A percentile compares a stretch with the other conserved stretches of the same genome.
phyloP scores from a whole-genome alignment of 1,140 invertebrate genomes.

The Penaeus japonicus region DNA sequence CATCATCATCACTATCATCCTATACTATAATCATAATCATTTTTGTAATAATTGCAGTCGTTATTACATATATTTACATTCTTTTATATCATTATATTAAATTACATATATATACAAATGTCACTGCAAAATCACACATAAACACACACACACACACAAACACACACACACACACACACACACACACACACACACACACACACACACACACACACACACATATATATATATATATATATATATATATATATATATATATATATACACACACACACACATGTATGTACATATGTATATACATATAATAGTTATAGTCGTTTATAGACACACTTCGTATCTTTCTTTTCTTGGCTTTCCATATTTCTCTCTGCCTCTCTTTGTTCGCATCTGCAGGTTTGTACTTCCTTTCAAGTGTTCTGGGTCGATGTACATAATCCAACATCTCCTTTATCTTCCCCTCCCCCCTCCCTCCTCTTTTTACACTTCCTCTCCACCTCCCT shows the following conservation, averaged over 20 bases:
- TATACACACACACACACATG: background rate
- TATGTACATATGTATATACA: background rate
- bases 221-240: background rate
- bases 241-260: slow-evolving; percentile 6
- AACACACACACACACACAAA: background rate
- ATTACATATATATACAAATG: background rate
- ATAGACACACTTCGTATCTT: background rate
- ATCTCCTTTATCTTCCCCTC: background rate
- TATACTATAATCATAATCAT: background rate
- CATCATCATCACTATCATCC: background rate
- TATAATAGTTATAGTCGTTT: background rate
- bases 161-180: background rate
- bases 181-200: background rate
- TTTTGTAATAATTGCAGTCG: background rate
- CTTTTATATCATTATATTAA: background rate
- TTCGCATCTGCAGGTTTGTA: no score
- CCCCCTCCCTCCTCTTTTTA: background rate
- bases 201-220: background rate
- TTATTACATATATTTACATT: background rate
- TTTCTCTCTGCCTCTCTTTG: no score
- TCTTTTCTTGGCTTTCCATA: no score
- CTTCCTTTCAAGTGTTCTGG: no score
- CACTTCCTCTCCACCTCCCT: background rate
- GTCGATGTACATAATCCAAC: background rate
- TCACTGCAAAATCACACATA: background rate